Percentiles rank a stretch among this genome's conserved stretches.
These are phyloP conservation scores for Parauchenoglanis punctatus DNA, from an alignment of 2,797 vertebrate species.

Conservation along the genomic window DNA sequence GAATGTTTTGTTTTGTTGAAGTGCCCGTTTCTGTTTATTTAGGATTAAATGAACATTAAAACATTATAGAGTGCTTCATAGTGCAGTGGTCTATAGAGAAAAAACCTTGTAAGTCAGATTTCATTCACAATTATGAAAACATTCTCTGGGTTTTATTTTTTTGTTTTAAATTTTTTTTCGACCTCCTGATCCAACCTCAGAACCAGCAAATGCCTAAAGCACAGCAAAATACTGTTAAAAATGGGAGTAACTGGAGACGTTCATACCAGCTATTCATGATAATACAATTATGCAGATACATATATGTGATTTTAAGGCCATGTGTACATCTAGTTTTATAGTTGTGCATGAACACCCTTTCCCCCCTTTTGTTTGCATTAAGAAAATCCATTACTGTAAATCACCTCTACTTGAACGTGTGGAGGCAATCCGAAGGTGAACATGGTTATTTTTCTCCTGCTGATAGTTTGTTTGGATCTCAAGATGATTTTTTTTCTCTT, in stretches of 20 bases:
- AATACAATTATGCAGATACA: background rate
- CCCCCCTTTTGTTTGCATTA: background rate
- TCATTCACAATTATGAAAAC: background rate
- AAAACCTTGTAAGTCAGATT: background rate
- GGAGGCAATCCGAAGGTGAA: background rate
- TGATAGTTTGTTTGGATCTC: background rate
- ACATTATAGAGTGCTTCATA: background rate
- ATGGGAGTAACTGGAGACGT: background rate
- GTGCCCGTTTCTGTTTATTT: background rate
- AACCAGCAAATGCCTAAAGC: constrained; percentile 35
- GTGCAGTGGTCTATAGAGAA: background rate
- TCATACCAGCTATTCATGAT: constrained; percentile 8
- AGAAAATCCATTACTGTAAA: background rate
- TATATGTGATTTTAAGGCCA: background rate
- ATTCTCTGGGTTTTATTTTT: background rate
- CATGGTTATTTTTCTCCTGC: background rate
- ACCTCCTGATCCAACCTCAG: constrained; percentile 27
- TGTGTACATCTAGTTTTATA: constrained; percentile 3
- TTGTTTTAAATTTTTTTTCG: constrained; percentile 4
- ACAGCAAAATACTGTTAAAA: constrained; percentile 5
- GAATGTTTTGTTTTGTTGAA: background rate
- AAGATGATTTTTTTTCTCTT: background rate
- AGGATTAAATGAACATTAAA: background rate
- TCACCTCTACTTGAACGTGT: background rate
- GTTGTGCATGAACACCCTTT: background rate